Evolutionary conservation across 2,113 vertebrate genomes (phyloP), one percentile per base, ranked within the genome.

Genomic region (Limnothrissa miodon): DNA sequence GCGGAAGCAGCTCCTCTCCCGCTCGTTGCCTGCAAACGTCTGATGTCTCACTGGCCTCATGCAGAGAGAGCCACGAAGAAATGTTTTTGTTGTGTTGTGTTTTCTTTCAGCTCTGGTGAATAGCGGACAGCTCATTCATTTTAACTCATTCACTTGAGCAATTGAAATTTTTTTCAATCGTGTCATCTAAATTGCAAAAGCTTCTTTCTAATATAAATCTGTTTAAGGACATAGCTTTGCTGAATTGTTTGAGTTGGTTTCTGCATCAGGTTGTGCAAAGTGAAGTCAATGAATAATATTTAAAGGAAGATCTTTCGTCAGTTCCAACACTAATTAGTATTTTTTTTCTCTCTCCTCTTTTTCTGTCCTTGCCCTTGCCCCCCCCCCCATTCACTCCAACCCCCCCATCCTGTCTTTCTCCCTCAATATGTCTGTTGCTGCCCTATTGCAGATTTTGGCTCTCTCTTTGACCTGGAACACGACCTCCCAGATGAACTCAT

Each of bases 401-500:
- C 15, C 4, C 15, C 48, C 15, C 11, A 13, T 21, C 15, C 48
- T 33, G 59, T 66, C 59, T 33, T 53, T 21, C 19, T 5, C 51
- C 51, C 19, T 5, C 51, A 21, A 33, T 66, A 2, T 66, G 59
- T 10, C 59, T 29, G 25, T 66, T 25, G 0, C 59, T 66, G 48
- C 53, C 11, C 45, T 46, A 79, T 4, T 48, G 48, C 85, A 99
- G 98, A 99, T 96, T 98, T 98, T 87, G 96, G 97, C 88, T 97
- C 98, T 0, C 92, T 99, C 0, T 97, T 99, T 90, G 97, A 99
- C 93, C 93, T 99, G 94, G 98, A 99, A 93, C 97, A 98, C 1
- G 97, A 99, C 89, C 96, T 99, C 89, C 98, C 98, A 80, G 98
- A 99, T 89, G 98, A 99, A 93, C 94, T 99, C 87, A 99, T 99